These are phyloP conservation scores for Sesia bembeciformis DNA, from an alignment of 2,888 invertebrate genomes.

Conservation along the genomic window DNA sequence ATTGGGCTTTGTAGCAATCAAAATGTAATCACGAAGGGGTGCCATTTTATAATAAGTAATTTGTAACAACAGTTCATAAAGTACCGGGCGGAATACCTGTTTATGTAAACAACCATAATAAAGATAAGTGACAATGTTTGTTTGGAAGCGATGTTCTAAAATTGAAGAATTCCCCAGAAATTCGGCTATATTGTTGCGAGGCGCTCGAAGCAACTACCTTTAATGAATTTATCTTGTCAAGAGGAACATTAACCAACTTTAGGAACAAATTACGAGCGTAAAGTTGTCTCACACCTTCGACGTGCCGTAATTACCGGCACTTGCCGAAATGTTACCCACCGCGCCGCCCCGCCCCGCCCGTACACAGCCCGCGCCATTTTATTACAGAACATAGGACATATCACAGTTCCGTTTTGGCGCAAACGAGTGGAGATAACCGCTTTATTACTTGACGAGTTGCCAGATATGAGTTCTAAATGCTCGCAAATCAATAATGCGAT, in stretches of 20 bases:
- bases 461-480: constrained; percentile 25
- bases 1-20: too few species aligned
- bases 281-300: constrained; percentile 55
- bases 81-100: not conserved
- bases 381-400: constrained; percentile 37
- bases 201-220: constrained; percentile 26
- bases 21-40: too few species aligned
- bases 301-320: constrained; percentile 56
- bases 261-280: constrained; percentile 64
- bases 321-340: constrained; percentile 35
- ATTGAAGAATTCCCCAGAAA: not conserved
- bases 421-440: constrained; percentile 60
- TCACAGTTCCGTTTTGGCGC: constrained; percentile 47
- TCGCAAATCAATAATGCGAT: constrained; percentile 40
- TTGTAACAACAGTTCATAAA: too few species aligned
- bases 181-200: constrained; percentile 22
- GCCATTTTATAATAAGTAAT: too few species aligned
- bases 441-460: constrained; percentile 60
- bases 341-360: constrained; percentile 6
- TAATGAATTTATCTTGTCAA: constrained; percentile 70
- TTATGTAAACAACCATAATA: constrained; percentile 1
- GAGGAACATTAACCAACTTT: constrained; percentile 63
- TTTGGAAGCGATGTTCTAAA: not conserved
- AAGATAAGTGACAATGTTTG: constrained; percentile 5
- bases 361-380: constrained; percentile 29